phyloP scores from a whole-genome alignment of 2,888 invertebrate genomes.

The Agrotis clavis region DNA sequence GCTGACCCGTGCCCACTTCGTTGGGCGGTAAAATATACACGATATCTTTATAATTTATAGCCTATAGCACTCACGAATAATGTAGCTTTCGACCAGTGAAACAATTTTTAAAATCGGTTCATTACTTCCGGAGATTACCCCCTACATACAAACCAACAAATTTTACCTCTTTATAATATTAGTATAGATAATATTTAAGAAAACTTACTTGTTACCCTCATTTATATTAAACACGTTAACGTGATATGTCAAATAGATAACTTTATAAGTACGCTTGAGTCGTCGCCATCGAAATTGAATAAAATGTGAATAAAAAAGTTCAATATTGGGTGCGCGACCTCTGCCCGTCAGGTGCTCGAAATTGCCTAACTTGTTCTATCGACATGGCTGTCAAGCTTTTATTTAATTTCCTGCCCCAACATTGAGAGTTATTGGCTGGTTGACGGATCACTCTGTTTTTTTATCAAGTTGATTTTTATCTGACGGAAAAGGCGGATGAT shows the following conservation, averaged over 20 bases:
- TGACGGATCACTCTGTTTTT: slow-evolving; percentile 43
- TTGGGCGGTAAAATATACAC: no score
- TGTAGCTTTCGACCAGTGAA: no score
- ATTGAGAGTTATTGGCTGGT: slow-evolving; percentile 36
- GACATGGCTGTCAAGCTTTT: slow-evolving; percentile 52
- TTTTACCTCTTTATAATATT: no score
- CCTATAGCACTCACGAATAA: no score
- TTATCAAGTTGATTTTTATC: slow-evolving; percentile 26
- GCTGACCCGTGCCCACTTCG: no score
- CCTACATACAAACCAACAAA: no score
- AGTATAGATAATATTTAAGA: no score
- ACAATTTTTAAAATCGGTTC: no score
- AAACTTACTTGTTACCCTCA: background rate
- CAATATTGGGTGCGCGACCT: slow-evolving; percentile 42
- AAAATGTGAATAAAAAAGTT: slow-evolving; percentile 48
- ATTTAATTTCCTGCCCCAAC: slow-evolving; percentile 61
- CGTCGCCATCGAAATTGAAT: slow-evolving; percentile 47
- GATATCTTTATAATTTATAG: no score
- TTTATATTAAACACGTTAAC: background rate
- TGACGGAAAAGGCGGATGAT: background rate
- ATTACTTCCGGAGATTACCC: no score
- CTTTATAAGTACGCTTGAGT: background rate
- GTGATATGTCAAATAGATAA: background rate
- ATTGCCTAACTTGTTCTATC: slow-evolving; percentile 61
- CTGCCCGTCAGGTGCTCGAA: slow-evolving; percentile 52